phyloP scores from a whole-genome alignment of 2,888 invertebrate genomes.

The Dusona sp. region DNA sequence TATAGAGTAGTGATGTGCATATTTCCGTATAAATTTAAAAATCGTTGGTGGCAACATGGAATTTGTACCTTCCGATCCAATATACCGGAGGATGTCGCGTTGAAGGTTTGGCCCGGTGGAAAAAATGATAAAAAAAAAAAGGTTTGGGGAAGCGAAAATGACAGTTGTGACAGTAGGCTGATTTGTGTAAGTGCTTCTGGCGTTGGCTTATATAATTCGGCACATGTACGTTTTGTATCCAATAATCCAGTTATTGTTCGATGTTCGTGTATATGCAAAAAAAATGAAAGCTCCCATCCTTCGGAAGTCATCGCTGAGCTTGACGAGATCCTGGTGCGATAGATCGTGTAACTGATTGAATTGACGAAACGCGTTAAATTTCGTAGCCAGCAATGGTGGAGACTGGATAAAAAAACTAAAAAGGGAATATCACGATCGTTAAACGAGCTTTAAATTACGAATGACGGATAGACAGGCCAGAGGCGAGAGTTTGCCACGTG shows the following conservation, averaged over 20 bases:
- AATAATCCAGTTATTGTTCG: conserved; percentile 55
- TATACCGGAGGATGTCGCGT: background rate
- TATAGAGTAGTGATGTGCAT: no score
- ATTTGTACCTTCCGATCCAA: no score
- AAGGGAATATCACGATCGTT: conserved; percentile 62
- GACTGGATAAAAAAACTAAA: background rate
- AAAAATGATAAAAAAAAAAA: conserved; percentile 16
- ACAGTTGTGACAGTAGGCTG: conserved; percentile 51
- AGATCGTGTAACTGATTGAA: conserved; percentile 52
- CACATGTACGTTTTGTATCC: conserved; percentile 21
- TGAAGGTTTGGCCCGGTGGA: background rate
- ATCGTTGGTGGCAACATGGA: no score
- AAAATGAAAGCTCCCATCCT: conserved; percentile 13
- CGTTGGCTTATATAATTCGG: conserved; percentile 19
- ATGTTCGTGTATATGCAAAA: conserved; percentile 5
- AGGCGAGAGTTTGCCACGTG: conserved; percentile 33
- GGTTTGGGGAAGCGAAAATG: background rate
- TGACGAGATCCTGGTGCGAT: no score
- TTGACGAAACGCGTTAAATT: conserved; percentile 48
- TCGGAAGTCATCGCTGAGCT: conserved; percentile 25
- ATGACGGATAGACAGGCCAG: conserved; percentile 72
- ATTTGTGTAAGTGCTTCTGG: conserved; percentile 48
- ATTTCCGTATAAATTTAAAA: no score
- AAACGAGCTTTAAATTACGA: conserved; percentile 74
- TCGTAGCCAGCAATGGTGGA: background rate